phyloP scores from a whole-genome alignment of 2,888 invertebrate species.

The Criorhina ranunculi region DNA sequence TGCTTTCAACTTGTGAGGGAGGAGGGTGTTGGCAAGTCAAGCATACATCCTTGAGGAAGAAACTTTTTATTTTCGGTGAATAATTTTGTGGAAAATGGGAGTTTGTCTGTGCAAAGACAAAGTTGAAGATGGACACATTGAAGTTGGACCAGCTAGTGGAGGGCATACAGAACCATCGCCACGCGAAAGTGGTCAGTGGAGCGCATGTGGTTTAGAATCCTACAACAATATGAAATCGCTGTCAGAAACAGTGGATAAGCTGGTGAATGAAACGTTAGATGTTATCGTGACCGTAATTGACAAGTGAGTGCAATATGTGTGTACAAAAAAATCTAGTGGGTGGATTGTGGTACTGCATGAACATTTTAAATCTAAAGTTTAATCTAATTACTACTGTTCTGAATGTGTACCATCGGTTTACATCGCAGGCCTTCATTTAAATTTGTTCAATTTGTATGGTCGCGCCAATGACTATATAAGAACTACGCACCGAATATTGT shows the following conservation, averaged over 20 bases:
- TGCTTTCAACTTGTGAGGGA: not conserved
- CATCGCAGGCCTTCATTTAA: too few relatives aligned
- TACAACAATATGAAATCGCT: constrained; percentile 78
- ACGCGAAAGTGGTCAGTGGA: constrained; percentile 78
- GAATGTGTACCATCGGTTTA: not conserved
- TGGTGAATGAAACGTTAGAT: constrained; percentile 92
- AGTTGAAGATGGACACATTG: constrained; percentile 85
- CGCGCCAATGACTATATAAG: too few relatives aligned
- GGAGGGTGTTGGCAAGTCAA: constrained; percentile 13
- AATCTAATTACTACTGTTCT: constrained; percentile 5
- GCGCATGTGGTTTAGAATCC: constrained; percentile 69
- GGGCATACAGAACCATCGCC: constrained; percentile 77
- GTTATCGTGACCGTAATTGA: constrained; percentile 93
- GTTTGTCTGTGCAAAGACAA: constrained; percentile 91
- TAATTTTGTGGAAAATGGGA: constrained; percentile 87
- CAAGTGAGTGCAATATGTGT: constrained; percentile 87
- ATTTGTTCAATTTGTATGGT: not conserved
- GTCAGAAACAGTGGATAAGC: constrained; percentile 87
- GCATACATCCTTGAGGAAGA: constrained; percentile 24
- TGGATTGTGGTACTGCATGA: not conserved
- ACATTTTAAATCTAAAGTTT: not conserved
- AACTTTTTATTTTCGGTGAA: constrained; percentile 9
- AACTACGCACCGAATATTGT: too few relatives aligned
- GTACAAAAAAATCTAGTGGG: not conserved
- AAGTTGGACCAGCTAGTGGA: constrained; percentile 80